Evolutionary conservation across 2,797 vertebrate genomes (phyloP).

Genomic region (Arrhamphus sclerolepis): DNA sequence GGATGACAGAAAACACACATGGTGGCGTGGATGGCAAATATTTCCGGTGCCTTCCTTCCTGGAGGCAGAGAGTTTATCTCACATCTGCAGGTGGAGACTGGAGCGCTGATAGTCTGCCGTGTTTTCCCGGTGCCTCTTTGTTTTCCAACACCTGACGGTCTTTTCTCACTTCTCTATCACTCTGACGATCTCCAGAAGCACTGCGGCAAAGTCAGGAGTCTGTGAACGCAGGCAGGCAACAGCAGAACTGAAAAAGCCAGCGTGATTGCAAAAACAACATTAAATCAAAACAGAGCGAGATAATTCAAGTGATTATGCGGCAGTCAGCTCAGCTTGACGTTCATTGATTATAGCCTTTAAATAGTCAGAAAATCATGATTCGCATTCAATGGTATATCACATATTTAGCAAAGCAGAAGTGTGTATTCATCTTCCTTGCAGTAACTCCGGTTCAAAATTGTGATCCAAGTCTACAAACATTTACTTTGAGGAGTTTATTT

Average conservation of each 20-base stretch:
- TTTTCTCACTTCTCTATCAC: constrained; percentile 63
- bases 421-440: neutral
- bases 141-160: constrained; percentile 74
- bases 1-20: constrained; percentile 25
- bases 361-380: constrained; percentile 14
- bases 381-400: neutral
- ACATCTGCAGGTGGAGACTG: constrained; percentile 75
- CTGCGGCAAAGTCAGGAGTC: constrained; percentile 56
- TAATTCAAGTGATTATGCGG: constrained; percentile 45
- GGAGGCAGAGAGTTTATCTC: constrained; percentile 72
- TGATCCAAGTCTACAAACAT: constrained; percentile 1
- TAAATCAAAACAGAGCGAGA: constrained; percentile 35
- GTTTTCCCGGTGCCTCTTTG: constrained; percentile 74
- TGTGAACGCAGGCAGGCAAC: constrained; percentile 49
- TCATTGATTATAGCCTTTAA: constrained; percentile 23
- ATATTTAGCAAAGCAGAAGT: neutral
- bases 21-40: constrained; percentile 14
- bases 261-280: constrained; percentile 26
- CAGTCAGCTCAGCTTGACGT: constrained; percentile 16
- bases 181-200: constrained; percentile 60
- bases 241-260: constrained; percentile 29
- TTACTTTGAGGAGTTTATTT: constrained; percentile 5
- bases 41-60: constrained; percentile 39
- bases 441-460: neutral
- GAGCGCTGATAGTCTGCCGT: constrained; percentile 70